phyloP scores from a whole-genome alignment of 1,140 invertebrate species.

The Cotesia vestalis region DNA sequence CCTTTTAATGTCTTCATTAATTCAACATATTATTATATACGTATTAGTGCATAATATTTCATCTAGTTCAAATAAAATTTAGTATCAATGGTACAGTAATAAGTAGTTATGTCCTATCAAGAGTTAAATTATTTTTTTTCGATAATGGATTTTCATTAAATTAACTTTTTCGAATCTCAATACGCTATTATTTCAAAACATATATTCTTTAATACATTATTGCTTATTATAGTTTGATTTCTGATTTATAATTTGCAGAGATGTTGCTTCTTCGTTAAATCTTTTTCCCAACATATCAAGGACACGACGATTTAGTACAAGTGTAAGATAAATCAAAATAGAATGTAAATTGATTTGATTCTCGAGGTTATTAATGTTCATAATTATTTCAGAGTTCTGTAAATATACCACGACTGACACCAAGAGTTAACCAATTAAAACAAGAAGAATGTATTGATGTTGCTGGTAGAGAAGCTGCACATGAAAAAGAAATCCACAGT shows the following conservation, averaged over 20 bases:
- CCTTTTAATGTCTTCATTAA: no score
- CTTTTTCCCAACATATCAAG: slow-evolving; percentile 71
- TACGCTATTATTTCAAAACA: no score
- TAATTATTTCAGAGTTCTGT: slow-evolving; percentile 58
- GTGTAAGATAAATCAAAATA: slow-evolving; percentile 70
- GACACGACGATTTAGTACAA: slow-evolving; percentile 83
- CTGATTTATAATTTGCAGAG: slow-evolving; percentile 55
- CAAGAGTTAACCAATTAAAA: slow-evolving; percentile 84
- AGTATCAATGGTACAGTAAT: no score
- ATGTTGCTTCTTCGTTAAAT: slow-evolving; percentile 68
- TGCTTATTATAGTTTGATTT: no score
- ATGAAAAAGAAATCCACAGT: slow-evolving; percentile 86
- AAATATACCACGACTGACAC: slow-evolving; percentile 75
- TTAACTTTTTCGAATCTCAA: no score
- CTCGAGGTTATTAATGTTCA: slow-evolving; percentile 25
- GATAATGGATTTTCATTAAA: no score
- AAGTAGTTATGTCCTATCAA: no score
- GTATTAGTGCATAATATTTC: no score
- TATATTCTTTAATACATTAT: no score
- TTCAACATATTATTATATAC: no score
- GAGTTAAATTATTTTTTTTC: no score
- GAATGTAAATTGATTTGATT: slow-evolving; percentile 16
- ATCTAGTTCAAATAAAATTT: no score
- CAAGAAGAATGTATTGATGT: slow-evolving; percentile 88
- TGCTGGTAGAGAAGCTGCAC: slow-evolving; percentile 83